Evolutionary conservation across 2,888 invertebrate species (phyloP).

Genomic region (Caenorhabditis uteleia): DNA sequence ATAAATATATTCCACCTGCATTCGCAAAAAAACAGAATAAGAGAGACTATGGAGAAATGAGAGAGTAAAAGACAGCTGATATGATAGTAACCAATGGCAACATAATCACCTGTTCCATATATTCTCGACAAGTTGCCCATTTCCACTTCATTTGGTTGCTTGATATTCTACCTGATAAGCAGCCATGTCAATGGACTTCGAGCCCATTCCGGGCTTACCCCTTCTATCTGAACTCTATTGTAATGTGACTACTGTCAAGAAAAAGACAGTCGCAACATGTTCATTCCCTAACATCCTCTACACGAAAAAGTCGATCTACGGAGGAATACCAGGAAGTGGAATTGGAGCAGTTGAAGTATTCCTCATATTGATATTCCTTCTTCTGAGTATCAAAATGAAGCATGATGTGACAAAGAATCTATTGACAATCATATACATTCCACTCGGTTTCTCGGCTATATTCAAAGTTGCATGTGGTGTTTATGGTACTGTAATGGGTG

Average conservation of each 20-base stretch:
- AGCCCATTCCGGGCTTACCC: constrained; percentile 37
- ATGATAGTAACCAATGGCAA: too few species aligned
- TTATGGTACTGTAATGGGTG: constrained; percentile 11
- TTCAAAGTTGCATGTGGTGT: constrained; percentile 25
- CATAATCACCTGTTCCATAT: too few species aligned
- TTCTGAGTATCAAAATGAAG: constrained; percentile 33
- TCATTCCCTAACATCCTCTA: constrained; percentile 18
- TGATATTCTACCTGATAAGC: not conserved
- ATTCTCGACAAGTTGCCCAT: constrained; percentile 3
- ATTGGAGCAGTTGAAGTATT: constrained; percentile 12
- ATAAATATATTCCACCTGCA: too few species aligned
- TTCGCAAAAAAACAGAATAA: too few species aligned
- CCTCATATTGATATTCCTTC: constrained; percentile 14
- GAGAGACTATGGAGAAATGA: too few species aligned
- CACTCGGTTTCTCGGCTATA: constrained; percentile 27
- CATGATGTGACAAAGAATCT: constrained; percentile 27
- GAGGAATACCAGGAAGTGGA: constrained; percentile 19
- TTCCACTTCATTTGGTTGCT: too few species aligned
- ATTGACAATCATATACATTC: constrained; percentile 22
- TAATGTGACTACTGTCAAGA: constrained; percentile 23
- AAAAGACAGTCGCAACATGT: constrained; percentile 18
- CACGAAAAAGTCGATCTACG: constrained; percentile 23
- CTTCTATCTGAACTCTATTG: constrained; percentile 25
- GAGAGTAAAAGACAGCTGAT: too few species aligned
- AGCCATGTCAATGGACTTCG: constrained; percentile 29